phyloP scores from a whole-genome alignment of 2,113 vertebrate genomes.

The Apaloderma vittatum region DNA sequence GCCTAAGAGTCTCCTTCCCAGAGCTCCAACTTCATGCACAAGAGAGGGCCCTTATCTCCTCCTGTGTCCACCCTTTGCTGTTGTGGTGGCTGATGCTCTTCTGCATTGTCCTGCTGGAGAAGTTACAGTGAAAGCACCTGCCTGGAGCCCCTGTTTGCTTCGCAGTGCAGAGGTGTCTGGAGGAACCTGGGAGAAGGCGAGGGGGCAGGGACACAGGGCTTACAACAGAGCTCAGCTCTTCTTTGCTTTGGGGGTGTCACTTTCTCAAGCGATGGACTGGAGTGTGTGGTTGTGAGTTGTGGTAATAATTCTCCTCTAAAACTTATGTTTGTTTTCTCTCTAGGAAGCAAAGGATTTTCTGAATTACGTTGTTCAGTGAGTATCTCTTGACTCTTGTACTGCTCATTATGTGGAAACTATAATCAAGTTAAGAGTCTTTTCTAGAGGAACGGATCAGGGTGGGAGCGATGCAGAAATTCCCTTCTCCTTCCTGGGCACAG shows the following conservation, averaged over 20 bases:
- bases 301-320: neutral
- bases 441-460: neutral
- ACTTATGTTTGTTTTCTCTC: neutral
- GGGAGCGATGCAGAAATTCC: neutral
- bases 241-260: neutral
- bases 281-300: neutral
- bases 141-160: neutral
- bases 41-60: neutral
- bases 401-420: neutral
- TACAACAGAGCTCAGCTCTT: neutral
- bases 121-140: neutral
- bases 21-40: neutral
- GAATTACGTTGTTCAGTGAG: conserved; percentile 84
- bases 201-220: neutral
- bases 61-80: neutral
- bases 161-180: neutral
- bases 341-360: conserved; percentile 86
- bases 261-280: neutral
- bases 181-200: neutral
- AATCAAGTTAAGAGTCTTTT: neutral
- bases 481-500: neutral
- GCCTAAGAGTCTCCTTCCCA: neutral
- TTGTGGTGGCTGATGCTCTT: neutral
- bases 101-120: neutral
- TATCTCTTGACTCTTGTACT: conserved; percentile 29